Evolutionary conservation across 37 sponge, comb jelly and placozoan genomes (phyloP).

Genomic region (Geodia barretti): DNA sequence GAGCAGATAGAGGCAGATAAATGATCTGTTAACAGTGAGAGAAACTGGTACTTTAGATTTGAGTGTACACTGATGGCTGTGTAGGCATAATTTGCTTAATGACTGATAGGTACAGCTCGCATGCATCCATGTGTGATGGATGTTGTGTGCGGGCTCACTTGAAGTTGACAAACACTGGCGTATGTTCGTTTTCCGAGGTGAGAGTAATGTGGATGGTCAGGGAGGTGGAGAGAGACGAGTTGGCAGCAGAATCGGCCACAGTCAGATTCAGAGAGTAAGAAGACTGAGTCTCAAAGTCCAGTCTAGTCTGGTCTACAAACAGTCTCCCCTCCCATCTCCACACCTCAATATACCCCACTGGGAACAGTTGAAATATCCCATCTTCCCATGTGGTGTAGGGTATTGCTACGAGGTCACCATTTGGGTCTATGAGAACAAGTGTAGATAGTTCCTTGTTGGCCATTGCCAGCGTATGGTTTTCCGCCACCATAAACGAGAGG

Average conservation of each 20-base stretch:
- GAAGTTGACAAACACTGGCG: background rate
- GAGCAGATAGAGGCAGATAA: no score
- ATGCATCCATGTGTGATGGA: no score
- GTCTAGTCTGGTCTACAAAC: background rate
- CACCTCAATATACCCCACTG: background rate
- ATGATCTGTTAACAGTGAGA: no score
- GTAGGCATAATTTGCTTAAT: no score
- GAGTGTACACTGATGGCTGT: no score
- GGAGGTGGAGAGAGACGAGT: conserved; percentile 12
- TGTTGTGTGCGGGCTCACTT: no score
- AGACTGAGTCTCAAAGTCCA: background rate
- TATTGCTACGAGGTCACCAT: background rate
- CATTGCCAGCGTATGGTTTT: background rate
- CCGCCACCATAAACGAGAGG: background rate
- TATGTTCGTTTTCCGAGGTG: conserved; percentile 11
- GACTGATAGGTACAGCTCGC: no score
- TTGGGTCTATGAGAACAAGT: conserved; percentile 27
- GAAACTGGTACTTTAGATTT: no score
- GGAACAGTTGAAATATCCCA: background rate
- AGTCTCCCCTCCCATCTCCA: background rate
- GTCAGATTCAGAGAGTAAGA: background rate
- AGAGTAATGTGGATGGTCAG: background rate
- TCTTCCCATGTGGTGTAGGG: background rate
- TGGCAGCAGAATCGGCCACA: background rate
- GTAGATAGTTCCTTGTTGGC: background rate